A percentile compares a stretch with the other conserved stretches of the same genome.
phyloP scores from a whole-genome alignment of 2,113 vertebrate species.

The Carassius carassius region DNA sequence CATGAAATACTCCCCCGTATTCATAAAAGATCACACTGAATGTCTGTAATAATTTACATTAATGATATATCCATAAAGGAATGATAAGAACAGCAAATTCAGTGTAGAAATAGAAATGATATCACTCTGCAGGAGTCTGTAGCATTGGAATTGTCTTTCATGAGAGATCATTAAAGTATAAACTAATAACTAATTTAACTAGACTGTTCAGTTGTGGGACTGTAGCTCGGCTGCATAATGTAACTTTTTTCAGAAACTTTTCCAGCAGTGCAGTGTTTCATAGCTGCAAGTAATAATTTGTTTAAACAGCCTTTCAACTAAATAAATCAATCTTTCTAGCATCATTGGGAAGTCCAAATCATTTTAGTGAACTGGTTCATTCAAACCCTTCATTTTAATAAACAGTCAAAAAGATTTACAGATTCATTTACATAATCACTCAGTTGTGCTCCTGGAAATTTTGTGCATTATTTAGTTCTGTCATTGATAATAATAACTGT shows the following conservation, averaged over 20 bases:
- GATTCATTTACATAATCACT: too few relatives aligned
- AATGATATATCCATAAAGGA: not conserved
- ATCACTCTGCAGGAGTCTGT: not conserved
- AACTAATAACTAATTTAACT: not conserved
- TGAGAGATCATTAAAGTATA: not conserved
- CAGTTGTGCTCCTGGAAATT: too few relatives aligned
- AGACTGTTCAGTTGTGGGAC: not conserved
- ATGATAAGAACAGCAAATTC: not conserved
- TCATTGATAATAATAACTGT: not conserved
- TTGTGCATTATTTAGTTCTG: too few relatives aligned
- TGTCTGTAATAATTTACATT: not conserved
- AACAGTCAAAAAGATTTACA: too few relatives aligned
- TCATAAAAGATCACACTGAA: conserved; percentile 24
- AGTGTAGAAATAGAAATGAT: not conserved
- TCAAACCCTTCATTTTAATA: too few relatives aligned
- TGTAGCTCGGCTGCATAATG: not conserved
- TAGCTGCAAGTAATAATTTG: not conserved
- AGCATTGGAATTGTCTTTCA: not conserved
- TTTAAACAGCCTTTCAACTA: not conserved
- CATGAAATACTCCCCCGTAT: not conserved
- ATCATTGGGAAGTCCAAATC: not conserved
- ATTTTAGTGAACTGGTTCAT: too few relatives aligned
- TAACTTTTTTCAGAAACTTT: not conserved
- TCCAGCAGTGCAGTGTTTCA: not conserved
- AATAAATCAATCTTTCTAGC: not conserved